These are phyloP conservation scores for Darevskia nairensis DNA, from an alignment of 2,797 vertebrate species.

Conservation along the genomic window DNA sequence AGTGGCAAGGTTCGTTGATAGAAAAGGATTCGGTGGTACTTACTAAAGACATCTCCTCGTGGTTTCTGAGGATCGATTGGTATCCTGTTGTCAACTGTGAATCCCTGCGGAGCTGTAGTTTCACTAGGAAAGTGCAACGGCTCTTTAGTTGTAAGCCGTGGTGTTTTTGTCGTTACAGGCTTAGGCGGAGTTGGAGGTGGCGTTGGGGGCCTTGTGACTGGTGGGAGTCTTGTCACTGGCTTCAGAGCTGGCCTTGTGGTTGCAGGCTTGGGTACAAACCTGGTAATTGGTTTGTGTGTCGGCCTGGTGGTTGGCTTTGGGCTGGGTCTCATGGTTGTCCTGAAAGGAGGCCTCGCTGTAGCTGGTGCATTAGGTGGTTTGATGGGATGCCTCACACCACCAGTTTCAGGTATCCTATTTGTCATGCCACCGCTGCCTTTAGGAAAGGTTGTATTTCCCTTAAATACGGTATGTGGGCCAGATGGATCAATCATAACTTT, in stretches of 20 bases:
- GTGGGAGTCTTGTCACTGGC: conserved; percentile 58
- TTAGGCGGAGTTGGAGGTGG: conserved; percentile 27
- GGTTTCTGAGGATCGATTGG: conserved; percentile 90
- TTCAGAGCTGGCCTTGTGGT: conserved; percentile 61
- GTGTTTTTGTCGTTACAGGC: conserved; percentile 47
- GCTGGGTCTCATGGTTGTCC: conserved; percentile 36
- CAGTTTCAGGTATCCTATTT: conserved; percentile 83
- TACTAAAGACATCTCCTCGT: conserved; percentile 97
- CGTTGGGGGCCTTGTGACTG: conserved; percentile 44
- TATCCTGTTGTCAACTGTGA: conserved; percentile 88
- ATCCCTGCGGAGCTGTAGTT: conserved; percentile 61
- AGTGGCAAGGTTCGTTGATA: not conserved
- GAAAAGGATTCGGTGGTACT: conserved; percentile 69
- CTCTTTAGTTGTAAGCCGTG: conserved; percentile 60
- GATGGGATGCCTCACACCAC: conserved; percentile 78
- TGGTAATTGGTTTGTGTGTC: conserved; percentile 51
- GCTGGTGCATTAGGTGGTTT: conserved; percentile 71
- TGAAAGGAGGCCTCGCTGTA: conserved; percentile 67
- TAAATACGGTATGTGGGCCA: conserved; percentile 69
- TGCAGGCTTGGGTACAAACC: conserved; percentile 49
- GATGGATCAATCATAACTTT: conserved; percentile 86
- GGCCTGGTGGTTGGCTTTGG: conserved; percentile 47
- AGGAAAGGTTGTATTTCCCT: conserved; percentile 56
- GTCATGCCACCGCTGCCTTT: conserved; percentile 77
- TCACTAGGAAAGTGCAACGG: conserved; percentile 61